Base-by-base conservation (phyloP, 2,888 invertebrate genomes). In the Drosophila nr. medialis region DNA sequence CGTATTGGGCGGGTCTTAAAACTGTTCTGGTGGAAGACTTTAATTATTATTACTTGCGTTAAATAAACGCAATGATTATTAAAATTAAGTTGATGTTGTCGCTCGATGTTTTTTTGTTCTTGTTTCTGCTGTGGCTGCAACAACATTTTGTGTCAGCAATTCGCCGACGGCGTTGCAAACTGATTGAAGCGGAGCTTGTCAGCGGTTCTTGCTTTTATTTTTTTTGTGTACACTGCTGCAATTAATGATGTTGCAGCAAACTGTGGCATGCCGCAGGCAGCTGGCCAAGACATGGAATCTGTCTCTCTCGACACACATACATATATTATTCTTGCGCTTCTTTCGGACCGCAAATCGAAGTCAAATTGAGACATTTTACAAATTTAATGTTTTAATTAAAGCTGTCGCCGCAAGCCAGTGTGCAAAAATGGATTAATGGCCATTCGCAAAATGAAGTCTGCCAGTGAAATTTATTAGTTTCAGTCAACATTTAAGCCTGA, bases 21-120 rank as follows among this genome's bases (percentile, higher is more conserved):
- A 18, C 40, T 75, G 64, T 65, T 75, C 50, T 65, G 67, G 51
- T 63, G 51, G 50, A 69, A 74, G 60, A 40, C 60, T 51, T 75
- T 83, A 78, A 84, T 84, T 76, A 83, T 81, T 76, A 81, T 83
- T 70, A 71, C 83, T 62, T 67, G 69, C 72, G 63, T 77, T 83
- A 77, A 83, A 87, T 85, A 87, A 82, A 73, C 71, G 68, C 62
- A 69, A 77, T 85, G 71, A 87, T 85, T 71, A 77, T 79, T 72
- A 78, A 86, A 81, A 86, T 89, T 81, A 76, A 86, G 86, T 88
- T 84, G 71, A 81, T 82, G 75, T 49, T 59, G 56, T 34, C 40
- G 51, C 29, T 38, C 27, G 53, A 30, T 3, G 10, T 40, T 10
- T 61, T 59, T 34, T 36, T 36, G 0, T 15, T 64, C 54, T 40